Conservation (phyloP, 2,113 vertebrate species). For the Blennius ocellaris region DNA sequence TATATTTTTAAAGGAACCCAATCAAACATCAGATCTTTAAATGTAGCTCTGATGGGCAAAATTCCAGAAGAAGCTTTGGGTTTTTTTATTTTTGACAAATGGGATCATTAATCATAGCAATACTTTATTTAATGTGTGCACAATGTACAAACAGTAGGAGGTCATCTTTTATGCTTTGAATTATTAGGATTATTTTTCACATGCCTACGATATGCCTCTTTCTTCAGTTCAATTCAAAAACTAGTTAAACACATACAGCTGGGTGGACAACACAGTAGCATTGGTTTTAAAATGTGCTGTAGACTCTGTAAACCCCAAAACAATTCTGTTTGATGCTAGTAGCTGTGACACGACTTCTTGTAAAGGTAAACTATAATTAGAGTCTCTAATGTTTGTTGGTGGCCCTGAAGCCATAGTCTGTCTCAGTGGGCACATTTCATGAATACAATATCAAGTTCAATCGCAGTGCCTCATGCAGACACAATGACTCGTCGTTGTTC, state of each 20-base stretch:
- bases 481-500: background rate
- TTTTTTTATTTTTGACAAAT: slow-evolving; percentile 21
- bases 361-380: slow-evolving; percentile 18
- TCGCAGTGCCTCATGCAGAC: too few species aligned
- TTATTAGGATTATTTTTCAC: too few species aligned
- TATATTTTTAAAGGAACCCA: slow-evolving; percentile 28
- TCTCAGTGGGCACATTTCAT: slow-evolving; percentile 32
- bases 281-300: slow-evolving; percentile 5
- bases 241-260: slow-evolving; percentile 3
- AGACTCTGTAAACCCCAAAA: slow-evolving; percentile 46
- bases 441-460: slow-evolving; percentile 26
- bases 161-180: too few species aligned
- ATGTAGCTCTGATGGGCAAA: slow-evolving; percentile 19
- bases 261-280: background rate
- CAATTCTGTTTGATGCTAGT: slow-evolving; percentile 20
- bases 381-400: slow-evolving; percentile 21
- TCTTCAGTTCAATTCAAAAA: too few species aligned
- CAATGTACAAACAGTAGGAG: background rate
- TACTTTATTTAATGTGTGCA: slow-evolving; percentile 18
- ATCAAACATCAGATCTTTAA: background rate
- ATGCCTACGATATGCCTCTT: too few species aligned
- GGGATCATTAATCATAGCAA: slow-evolving; percentile 20
- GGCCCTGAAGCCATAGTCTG: slow-evolving; percentile 10
- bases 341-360: background rate
- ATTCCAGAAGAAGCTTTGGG: slow-evolving; percentile 9